Evolutionary conservation across 1,140 invertebrate species (phyloP), one percentile per base, ranked within the genome.

Genomic region (Tribolium castaneum): DNA sequence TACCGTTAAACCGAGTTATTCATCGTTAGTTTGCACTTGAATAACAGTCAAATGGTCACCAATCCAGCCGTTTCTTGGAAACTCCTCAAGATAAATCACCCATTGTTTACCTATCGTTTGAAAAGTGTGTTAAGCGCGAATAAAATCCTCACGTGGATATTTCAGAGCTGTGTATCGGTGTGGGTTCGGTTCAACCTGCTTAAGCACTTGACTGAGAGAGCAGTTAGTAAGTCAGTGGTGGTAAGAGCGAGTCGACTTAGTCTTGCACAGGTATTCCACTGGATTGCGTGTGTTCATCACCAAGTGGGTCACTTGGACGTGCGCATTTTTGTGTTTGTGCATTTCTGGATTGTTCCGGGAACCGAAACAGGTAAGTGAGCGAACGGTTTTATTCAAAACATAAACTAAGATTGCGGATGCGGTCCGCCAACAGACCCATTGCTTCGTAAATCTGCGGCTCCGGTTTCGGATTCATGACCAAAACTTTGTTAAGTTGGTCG

Each of bases 401-500:
- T n/a, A 62, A 25, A 62, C 56, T 72, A 16, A 72, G 13, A 52
- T 51, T 72, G 45, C 19, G 12, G 10, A 73, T 73, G 14, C 14
- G 6, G 6, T 34, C 71, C 22, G 71, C 16, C 4, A 73, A 22
- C 10, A 51, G 22, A 87, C 99, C 96, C 80, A 98, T 90, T 12
- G 97, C 97, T 85, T 91, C 92, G 87, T 98, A 98, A 72, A 94
- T 93, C 39, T 93, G 93, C 80, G 92, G 94, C 70, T 92, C 89
- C 19, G 92, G 92, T 84, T 95, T 92, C 84, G 93, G 91, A 82
- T 94, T 92, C 83, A 98, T 88, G 86, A 97, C 95, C 76, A 99
- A 88, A 59, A 99, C 96, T 86, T 96, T 94, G 88, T 98, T 97
- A 51, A 98, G 92, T 89, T 98, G 97, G 90, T 99, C 97, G 83